Conservation (phyloP, 2,888 invertebrate species). For the Nyleta sp. region DNA sequence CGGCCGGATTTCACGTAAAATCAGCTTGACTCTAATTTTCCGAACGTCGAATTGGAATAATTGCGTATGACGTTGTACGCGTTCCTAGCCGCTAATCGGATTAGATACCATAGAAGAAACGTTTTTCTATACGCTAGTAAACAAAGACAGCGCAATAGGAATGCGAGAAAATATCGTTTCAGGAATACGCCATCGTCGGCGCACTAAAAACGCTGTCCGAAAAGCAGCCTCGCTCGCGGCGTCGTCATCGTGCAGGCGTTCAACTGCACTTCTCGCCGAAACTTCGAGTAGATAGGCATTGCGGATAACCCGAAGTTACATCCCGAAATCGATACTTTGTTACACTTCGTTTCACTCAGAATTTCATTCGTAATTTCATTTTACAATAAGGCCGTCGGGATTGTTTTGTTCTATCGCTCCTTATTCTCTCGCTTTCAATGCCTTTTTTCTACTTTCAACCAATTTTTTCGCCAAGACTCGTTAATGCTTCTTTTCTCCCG, state of each 20-base stretch:
- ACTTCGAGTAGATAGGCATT: conserved; percentile 43
- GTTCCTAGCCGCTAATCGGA: conserved; percentile 34
- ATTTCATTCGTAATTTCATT: conserved; percentile 51
- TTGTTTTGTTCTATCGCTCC: conserved; percentile 44
- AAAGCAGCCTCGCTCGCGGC: conserved; percentile 48
- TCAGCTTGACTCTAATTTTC: conserved; percentile 39
- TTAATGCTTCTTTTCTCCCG: conserved; percentile 45
- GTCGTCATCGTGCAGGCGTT: conserved; percentile 52
- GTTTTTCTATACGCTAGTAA: conserved; percentile 28
- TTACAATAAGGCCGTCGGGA: conserved; percentile 39
- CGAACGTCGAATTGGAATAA: conserved; percentile 42
- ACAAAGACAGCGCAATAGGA: conserved; percentile 18
- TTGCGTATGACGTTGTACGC: conserved; percentile 32
- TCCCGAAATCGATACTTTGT: conserved; percentile 52
- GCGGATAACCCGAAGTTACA: conserved; percentile 48
- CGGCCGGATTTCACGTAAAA: conserved; percentile 26
- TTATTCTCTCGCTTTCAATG: conserved; percentile 41
- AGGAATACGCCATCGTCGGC: too few relatives aligned
- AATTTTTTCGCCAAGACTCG: conserved; percentile 48
- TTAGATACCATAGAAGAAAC: conserved; percentile 49
- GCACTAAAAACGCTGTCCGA: conserved; percentile 43
- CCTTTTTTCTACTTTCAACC: conserved; percentile 37
- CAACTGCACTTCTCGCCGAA: conserved; percentile 33
- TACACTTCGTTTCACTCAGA: conserved; percentile 49
- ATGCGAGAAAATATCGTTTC: too few relatives aligned